Percentiles rank a stretch among this genome's conserved stretches.
phyloP scores from a whole-genome alignment of 2,888 invertebrate species.

The Thelaira solivaga region DNA sequence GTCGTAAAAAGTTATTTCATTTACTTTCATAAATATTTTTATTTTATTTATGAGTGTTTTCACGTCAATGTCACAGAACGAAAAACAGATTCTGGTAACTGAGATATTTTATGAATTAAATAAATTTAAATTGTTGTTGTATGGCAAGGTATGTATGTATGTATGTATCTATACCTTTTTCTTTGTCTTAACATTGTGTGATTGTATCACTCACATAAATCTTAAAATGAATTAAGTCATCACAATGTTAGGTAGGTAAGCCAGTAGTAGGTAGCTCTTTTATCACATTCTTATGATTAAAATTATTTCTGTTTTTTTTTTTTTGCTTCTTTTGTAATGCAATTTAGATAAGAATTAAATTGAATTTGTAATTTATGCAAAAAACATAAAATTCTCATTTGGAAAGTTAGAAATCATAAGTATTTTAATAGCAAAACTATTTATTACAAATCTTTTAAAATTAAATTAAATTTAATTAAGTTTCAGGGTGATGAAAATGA shows the following conservation, averaged over 20 bases:
- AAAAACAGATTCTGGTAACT: neutral
- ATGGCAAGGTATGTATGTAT: no score
- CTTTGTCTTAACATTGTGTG: neutral
- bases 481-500: no score
- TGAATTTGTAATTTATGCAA: conserved; percentile 49
- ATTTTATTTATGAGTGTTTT: neutral
- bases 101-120: neutral
- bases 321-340: neutral
- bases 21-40: conserved; percentile 18
- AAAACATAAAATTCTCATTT: neutral
- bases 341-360: conserved; percentile 28
- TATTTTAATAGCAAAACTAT: no score
- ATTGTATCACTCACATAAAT: conserved; percentile 44
- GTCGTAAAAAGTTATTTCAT: neutral
- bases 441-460: no score
- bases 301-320: neutral
- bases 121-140: conserved; percentile 21
- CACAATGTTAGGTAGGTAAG: no score
- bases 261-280: neutral
- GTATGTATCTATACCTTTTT: neutral
- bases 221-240: conserved; percentile 38
- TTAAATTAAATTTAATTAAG: no score
- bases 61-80: conserved; percentile 34
- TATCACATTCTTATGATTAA: neutral
- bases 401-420: no score